phyloP scores from a whole-genome alignment of 2,113 vertebrate genomes.

The Erythrocercus mccallii region DNA sequence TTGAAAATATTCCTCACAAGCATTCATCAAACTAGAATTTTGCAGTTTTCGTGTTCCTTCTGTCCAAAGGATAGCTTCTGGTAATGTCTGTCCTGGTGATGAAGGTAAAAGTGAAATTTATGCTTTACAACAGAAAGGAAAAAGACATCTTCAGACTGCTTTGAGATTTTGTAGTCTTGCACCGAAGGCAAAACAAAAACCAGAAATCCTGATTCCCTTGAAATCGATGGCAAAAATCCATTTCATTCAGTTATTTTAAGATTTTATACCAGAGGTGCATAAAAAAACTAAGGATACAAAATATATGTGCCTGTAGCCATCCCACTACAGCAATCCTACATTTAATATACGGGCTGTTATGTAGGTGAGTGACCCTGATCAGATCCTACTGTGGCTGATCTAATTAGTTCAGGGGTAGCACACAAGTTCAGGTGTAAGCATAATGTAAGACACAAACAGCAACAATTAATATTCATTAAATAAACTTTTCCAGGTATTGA shows the following conservation, averaged over 20 bases:
- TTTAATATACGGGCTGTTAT: not conserved
- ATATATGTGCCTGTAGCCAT: not conserved
- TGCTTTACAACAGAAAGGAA: slow-evolving; percentile 5
- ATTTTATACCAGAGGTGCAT: not conserved
- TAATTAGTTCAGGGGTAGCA: not conserved
- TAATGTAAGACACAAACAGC: not conserved
- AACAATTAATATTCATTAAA: not conserved
- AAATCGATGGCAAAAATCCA: not conserved
- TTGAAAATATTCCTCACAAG: slow-evolving; percentile 11
- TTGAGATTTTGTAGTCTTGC: not conserved
- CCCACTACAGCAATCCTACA: not conserved
- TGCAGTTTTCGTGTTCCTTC: slow-evolving; percentile 32
- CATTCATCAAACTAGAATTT: slow-evolving; percentile 28
- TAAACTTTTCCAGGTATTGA: not conserved
- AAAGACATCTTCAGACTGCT: slow-evolving; percentile 7
- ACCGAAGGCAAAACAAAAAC: slow-evolving; percentile 14
- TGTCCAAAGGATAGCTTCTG: slow-evolving; percentile 52
- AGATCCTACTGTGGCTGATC: not conserved
- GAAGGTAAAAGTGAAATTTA: slow-evolving; percentile 46
- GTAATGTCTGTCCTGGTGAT: slow-evolving; percentile 23
- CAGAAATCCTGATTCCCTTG: not conserved
- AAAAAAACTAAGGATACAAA: not conserved
- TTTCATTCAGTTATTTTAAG: not conserved
- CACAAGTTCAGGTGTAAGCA: not conserved
- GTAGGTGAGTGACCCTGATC: not conserved